Evolutionary conservation across 2,888 invertebrate genomes (phyloP), one percentile per base, ranked within the genome.

Genomic region (Imbricaverruca yamaguchii): DNA sequence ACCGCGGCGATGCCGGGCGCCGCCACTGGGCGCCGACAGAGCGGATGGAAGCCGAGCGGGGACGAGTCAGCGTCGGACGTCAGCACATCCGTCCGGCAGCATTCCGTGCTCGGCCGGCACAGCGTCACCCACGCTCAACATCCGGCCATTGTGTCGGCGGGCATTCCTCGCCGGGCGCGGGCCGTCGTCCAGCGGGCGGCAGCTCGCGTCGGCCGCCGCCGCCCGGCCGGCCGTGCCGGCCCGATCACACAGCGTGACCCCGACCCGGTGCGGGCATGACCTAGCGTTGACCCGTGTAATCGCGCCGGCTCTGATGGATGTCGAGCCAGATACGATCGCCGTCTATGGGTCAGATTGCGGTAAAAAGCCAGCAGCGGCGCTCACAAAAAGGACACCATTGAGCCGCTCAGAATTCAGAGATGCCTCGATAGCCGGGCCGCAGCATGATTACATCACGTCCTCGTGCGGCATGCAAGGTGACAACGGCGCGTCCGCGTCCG

Each of bases 261-360:
- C 8, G 65, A 6, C 65, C 65, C 6, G 65, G 21, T n/a, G 8
- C 3, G 74, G 6, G 25, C 18, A 53, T 74, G 74, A 74, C 74
- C 74, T 53, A 15, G 18, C 74, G 39, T 18, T 74, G 74, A 74
- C 74, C 74, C 74, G 74, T 74, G 74, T 74, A 74, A 74, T 74
- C 74, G 74, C 13, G 11, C 74, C 13, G 53, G 9, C 25, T 15
- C 74, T 74, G 74, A 74, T 74, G 74, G 74, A 74, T 12, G 74
- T 53, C 12, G n/a, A 4, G 18, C 6, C 53, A n/a, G 74, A 74
- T 74, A 74, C 53, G 53, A 74, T 74, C 74, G 15, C 53, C 39
- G 6, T 2, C 11, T 12, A 15, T 12, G 15, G 53, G 25, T 74
- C 74, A 74, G 13, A 53, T 8, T 1, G 6, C 74, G 15, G 53